Conservation (phyloP, 2,797 vertebrate species). For the Cynopterus sphinx region DNA sequence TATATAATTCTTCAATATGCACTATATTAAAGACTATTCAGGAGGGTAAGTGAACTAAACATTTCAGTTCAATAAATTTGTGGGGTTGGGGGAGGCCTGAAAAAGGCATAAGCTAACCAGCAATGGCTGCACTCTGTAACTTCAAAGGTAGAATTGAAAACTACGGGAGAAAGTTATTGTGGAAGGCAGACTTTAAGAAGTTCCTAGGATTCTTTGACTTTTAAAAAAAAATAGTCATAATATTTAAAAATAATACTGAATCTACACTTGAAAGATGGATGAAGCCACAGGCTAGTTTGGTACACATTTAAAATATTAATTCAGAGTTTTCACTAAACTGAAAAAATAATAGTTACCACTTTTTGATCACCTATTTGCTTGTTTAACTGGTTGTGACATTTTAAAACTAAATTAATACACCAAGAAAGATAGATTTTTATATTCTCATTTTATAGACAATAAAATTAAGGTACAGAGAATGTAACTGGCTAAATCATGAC, state of each 20-base stretch:
- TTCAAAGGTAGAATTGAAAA: not conserved
- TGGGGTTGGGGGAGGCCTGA: not conserved
- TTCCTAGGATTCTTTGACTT: not conserved
- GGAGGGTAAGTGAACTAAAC: not conserved
- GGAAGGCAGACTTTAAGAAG: not conserved
- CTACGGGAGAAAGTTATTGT: not conserved
- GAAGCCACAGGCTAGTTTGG: not conserved
- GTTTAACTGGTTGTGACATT: not conserved
- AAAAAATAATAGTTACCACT: not conserved
- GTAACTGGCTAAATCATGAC: not conserved
- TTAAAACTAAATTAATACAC: not conserved
- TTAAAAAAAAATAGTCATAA: not conserved
- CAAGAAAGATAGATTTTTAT: not conserved
- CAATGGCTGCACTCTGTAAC: not conserved
- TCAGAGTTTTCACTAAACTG: constrained; percentile 27
- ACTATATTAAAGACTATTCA: not conserved
- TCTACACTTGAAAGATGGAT: not conserved
- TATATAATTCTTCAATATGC: not conserved
- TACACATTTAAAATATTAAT: constrained; percentile 1
- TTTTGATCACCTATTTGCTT: not conserved
- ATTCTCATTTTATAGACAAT: not conserved
- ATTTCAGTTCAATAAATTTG: not conserved
- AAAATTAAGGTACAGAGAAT: not conserved
- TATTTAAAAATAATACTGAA: not conserved
- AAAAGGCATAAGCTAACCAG: not conserved